A percentile compares a stretch with the other conserved stretches of the same genome.
These are phyloP conservation scores for Pristionchus japonicus DNA, from an alignment of 2,888 invertebrate species.

Conservation along the genomic window DNA sequence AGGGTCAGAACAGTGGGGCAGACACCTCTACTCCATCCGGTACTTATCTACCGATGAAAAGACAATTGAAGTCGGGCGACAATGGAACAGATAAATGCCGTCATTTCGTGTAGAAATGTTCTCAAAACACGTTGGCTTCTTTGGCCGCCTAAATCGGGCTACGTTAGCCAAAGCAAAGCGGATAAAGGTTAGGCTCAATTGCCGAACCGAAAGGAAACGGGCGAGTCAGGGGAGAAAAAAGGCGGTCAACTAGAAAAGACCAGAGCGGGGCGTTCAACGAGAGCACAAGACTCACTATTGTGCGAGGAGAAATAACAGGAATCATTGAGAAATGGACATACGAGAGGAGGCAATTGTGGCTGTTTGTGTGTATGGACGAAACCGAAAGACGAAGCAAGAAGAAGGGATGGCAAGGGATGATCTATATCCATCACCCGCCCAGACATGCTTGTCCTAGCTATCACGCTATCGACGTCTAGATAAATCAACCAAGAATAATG, in stretches of 20 bases:
- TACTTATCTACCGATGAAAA: not conserved
- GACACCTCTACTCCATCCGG: not conserved
- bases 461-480: not conserved
- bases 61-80: not conserved
- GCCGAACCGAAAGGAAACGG: not conserved
- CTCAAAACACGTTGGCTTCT: not conserved
- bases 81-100: not conserved
- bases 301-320: not conserved
- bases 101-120: not conserved
- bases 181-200: not conserved
- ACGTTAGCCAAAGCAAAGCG: not conserved
- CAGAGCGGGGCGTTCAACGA: not conserved
- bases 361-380: not conserved
- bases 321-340: constrained; percentile 3
- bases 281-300: not conserved
- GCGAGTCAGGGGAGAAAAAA: not conserved
- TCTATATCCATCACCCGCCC: not conserved
- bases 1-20: not conserved
- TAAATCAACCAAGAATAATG: not conserved
- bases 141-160: not conserved
- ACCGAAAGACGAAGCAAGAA: not conserved
- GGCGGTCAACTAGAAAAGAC: not conserved
- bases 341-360: not conserved
- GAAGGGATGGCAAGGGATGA: not conserved
- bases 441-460: not conserved